Conservation (phyloP, 30 jellyfish, hydroid and myxozoan genomes). For the Turritopsis rubra region DNA sequence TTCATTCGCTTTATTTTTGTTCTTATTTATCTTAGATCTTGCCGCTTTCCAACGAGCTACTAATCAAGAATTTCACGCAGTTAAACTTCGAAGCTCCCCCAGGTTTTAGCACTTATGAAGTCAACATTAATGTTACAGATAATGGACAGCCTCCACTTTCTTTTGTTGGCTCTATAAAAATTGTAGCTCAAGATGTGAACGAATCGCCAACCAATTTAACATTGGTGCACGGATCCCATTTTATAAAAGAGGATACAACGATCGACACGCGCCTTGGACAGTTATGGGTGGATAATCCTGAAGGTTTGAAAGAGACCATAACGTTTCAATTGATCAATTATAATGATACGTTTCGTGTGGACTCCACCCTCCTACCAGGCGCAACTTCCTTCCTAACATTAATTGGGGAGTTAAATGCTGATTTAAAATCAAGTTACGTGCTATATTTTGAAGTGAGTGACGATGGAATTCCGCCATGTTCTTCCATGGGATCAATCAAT, state of each 20-base stretch:
- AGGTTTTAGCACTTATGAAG: constrained; percentile 19
- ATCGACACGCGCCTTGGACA: constrained; percentile 59
- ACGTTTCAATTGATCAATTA: constrained; percentile 31
- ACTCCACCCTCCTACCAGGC: constrained; percentile 49
- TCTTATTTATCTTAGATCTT: neutral
- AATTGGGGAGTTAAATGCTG: constrained; percentile 44
- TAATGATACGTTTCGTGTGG: constrained; percentile 35
- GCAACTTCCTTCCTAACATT: constrained; percentile 42
- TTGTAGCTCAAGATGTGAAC: constrained; percentile 64
- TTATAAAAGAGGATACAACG: constrained; percentile 47
- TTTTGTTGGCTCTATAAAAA: constrained; percentile 29
- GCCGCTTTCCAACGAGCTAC: constrained; percentile 31
- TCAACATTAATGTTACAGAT: constrained; percentile 48
- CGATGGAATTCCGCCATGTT: constrained; percentile 68
- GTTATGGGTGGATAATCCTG: constrained; percentile 72
- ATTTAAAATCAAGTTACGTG: constrained; percentile 5
- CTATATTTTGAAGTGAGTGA: constrained; percentile 47
- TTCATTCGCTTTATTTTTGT: neutral
- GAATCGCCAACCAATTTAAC: constrained; percentile 70
- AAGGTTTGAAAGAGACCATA: constrained; percentile 44
- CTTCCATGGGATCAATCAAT: constrained; percentile 34
- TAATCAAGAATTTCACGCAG: constrained; percentile 35
- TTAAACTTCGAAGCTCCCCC: constrained; percentile 68
- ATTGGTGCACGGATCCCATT: constrained; percentile 21
- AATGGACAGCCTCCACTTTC: constrained; percentile 47